Conservation (phyloP, 1,140 invertebrate genomes). For the Lethrus apterus region DNA sequence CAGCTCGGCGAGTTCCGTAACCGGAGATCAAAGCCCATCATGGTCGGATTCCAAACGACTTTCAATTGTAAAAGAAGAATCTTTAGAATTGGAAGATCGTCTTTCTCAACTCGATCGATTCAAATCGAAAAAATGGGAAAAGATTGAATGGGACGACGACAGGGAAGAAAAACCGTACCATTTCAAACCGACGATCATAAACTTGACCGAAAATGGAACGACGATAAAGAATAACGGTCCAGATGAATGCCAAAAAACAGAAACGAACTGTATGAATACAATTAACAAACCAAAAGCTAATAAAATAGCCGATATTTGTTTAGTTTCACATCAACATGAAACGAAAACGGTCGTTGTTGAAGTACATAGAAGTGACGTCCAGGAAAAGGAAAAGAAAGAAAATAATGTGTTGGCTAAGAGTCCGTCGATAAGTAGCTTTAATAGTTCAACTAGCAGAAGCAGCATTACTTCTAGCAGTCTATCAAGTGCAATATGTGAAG, state of each 20-base stretch:
- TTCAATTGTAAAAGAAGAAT: slow-evolving; percentile 61
- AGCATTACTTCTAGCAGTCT: slow-evolving; percentile 36
- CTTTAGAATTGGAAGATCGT: slow-evolving; percentile 45
- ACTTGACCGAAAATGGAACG: slow-evolving; percentile 57
- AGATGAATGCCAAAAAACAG: slow-evolving; percentile 26
- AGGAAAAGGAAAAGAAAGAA: slow-evolving; percentile 22
- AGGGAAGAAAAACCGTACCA: slow-evolving; percentile 44
- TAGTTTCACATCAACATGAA: slow-evolving; percentile 39
- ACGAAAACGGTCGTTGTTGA: slow-evolving; percentile 56
- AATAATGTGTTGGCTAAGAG: slow-evolving; percentile 30
- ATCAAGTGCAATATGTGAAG: slow-evolving; percentile 54
- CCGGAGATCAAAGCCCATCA: slow-evolving; percentile 61
- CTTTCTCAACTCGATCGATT: slow-evolving; percentile 32
- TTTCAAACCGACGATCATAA: slow-evolving; percentile 53
- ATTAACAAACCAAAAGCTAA: slow-evolving; percentile 15
- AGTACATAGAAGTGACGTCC: slow-evolving; percentile 46
- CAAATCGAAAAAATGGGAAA: slow-evolving; percentile 31
- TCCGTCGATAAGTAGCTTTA: slow-evolving; percentile 32
- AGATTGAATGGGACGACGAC: slow-evolving; percentile 46
- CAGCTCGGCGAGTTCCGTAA: slow-evolving; percentile 67
- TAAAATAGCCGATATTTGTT: slow-evolving; percentile 30
- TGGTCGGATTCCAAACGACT: slow-evolving; percentile 55
- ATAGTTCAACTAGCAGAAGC: slow-evolving; percentile 29
- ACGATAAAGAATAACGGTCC: slow-evolving; percentile 52
- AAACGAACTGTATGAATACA: slow-evolving; percentile 12